Conservation (phyloP, 2,797 vertebrate genomes). For the Pipistrellus kuhlii region DNA sequence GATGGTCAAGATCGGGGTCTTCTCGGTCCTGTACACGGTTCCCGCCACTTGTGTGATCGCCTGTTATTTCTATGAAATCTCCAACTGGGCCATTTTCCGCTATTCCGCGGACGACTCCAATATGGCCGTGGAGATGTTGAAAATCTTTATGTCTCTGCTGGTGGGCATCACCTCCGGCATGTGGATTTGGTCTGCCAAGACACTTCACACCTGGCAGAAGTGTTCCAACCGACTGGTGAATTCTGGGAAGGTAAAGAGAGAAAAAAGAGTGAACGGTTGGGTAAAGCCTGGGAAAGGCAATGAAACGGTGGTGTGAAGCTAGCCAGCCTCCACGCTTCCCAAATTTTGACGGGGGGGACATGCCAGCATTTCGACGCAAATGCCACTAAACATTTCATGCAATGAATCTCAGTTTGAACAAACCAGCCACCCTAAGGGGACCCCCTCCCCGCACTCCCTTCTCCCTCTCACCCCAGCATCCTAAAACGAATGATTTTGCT, state of each 20-base stretch:
- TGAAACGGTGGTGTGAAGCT: slow-evolving; percentile 95
- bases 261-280: slow-evolving; percentile 94
- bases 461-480: not conserved
- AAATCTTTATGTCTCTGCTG: slow-evolving; percentile 98
- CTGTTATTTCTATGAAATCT: slow-evolving; percentile 98
- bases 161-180: slow-evolving; percentile 99
- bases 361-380: slow-evolving; percentile 58
- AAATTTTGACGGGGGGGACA: slow-evolving; percentile 47
- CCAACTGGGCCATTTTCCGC: slow-evolving; percentile 95
- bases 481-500: slow-evolving; percentile 76
- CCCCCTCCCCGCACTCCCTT: not conserved
- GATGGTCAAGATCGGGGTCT: slow-evolving; percentile 99
- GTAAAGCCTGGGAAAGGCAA: slow-evolving; percentile 96
- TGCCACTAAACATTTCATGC: slow-evolving; percentile 36
- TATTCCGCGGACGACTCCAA: slow-evolving; percentile 94
- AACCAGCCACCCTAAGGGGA: slow-evolving; percentile 70
- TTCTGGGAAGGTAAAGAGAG: slow-evolving; percentile 92
- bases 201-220: slow-evolving; percentile 98
- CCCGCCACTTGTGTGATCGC: slow-evolving; percentile 97
- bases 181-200: slow-evolving; percentile 99
- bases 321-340: not conserved
- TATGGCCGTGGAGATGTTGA: slow-evolving; percentile 97
- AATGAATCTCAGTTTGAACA: slow-evolving; percentile 69
- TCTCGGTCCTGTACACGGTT: slow-evolving; percentile 98
- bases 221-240: slow-evolving; percentile 95